phyloP scores from a whole-genome alignment of 2,797 vertebrate genomes.

The Acanthurus tractus region DNA sequence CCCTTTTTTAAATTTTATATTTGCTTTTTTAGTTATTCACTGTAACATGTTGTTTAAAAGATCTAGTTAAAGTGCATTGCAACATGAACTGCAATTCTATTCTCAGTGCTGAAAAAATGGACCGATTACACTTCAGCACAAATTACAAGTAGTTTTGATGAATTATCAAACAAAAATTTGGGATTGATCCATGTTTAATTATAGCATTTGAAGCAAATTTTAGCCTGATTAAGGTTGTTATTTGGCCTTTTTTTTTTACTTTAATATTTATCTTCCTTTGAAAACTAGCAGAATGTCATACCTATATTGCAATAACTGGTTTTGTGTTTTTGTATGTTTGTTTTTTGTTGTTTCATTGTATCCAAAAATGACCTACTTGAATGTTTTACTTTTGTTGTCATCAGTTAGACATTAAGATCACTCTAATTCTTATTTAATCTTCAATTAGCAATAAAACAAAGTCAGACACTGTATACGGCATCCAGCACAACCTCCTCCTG shows the following conservation, averaged over 20 bases:
- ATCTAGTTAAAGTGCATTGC: slow-evolving; percentile 11
- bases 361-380: not conserved
- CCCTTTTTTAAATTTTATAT: not conserved
- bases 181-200: slow-evolving; percentile 51
- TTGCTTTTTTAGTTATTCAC: slow-evolving; percentile 11
- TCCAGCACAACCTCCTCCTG: not conserved
- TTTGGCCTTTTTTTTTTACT: not conserved
- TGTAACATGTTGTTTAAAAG: slow-evolving; percentile 4
- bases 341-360: not conserved
- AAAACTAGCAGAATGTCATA: not conserved
- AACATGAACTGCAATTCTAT: slow-evolving; percentile 17
- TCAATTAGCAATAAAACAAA: too few species aligned
- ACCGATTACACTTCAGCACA: slow-evolving; percentile 38
- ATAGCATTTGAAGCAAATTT: slow-evolving; percentile 21
- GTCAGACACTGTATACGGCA: not conserved
- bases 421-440: too few species aligned
- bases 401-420: too few species aligned
- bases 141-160: slow-evolving; percentile 35
- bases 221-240: slow-evolving; percentile 5
- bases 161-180: slow-evolving; percentile 47
- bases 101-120: slow-evolving; percentile 30
- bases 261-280: not conserved
- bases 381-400: not conserved
- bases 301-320: too few species aligned
- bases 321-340: too few species aligned